Evolutionary conservation across 2,888 invertebrate species (phyloP), one percentile per base, ranked within the genome.

Genomic region (Dilophus febrilis): DNA sequence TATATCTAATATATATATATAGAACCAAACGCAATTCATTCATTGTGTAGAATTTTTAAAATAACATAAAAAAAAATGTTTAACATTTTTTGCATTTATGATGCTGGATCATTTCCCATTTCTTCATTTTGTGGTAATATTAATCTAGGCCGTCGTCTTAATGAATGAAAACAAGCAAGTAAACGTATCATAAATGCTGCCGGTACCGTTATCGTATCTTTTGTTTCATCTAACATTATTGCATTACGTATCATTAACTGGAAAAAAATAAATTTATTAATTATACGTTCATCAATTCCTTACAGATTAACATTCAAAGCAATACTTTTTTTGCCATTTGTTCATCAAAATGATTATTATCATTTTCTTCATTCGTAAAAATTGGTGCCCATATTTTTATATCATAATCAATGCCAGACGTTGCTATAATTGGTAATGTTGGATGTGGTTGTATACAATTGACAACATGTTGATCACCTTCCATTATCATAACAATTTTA

Each of bases 351-450:
- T 37, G 35, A 18, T 13, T 35, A 38, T 52, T 59, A 36, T 53
- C 63, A 1, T 70, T 58, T 41, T 73, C 69, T 17, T 72, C 65
- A 35, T 66, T 22, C 8, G 22, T 22, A 22, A 6, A 22, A 22
- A 6, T 58, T 0, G 86, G 86, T 2, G 78, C 71, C 83, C 85
- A 87, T 2, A 87, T 58, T 59, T 87, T 87, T 19, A 87, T 71
- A 55, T 86, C 83, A 55, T 86, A 83, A 55, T 87, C 86, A 45
- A 87, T 86, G n/a, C 87, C 87, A 45, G 85, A 84, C 11, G 84
- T 79, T 1, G 85, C 83, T 35, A 87, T 59, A 50, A 78, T 64
- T 1, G 81, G 81, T 46, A 82, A 64, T 41, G 67, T 71, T 0
- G 86, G 85, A 63, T 87, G 86, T 0, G 86, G 86, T 53, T 84